Conservation (phyloP, 1,140 invertebrate genomes). For the Elysia chlorotica region DNA sequence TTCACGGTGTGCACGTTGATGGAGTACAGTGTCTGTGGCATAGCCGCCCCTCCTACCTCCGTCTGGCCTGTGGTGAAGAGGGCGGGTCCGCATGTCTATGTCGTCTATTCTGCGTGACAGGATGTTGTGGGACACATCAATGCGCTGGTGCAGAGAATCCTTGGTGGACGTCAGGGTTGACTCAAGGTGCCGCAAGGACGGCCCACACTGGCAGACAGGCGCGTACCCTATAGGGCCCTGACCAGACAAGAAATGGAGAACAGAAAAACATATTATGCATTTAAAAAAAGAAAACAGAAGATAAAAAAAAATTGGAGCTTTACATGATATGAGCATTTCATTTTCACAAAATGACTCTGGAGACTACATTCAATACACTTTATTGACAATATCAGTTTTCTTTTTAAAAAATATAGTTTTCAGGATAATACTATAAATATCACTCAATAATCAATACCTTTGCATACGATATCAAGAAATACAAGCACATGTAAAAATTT, state of each 20-base stretch:
- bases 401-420: too few species aligned
- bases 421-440: too few species aligned
- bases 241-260: too few species aligned
- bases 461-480: too few species aligned
- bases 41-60: constrained; percentile 77
- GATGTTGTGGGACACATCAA: constrained; percentile 78
- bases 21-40: constrained; percentile 43
- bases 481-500: too few species aligned
- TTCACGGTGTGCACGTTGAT: constrained; percentile 43
- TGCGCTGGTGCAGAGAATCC: constrained; percentile 81
- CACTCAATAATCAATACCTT: too few species aligned
- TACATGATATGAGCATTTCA: neutral
- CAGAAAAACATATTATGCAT: too few species aligned
- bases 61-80: too few species aligned
- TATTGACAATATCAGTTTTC: too few species aligned
- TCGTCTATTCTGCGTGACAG: constrained; percentile 79
- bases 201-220: constrained; percentile 81
- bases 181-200: constrained; percentile 86
- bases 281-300: constrained; percentile 20
- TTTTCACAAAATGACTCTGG: neutral
- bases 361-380: neutral
- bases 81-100: constrained; percentile 77
- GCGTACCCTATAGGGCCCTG: constrained; percentile 86
- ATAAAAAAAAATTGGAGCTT: neutral
- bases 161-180: constrained; percentile 83